These are phyloP conservation scores for Helicorthomorpha holstii DNA, from an alignment of 1,140 invertebrate genomes.

Conservation along the genomic window DNA sequence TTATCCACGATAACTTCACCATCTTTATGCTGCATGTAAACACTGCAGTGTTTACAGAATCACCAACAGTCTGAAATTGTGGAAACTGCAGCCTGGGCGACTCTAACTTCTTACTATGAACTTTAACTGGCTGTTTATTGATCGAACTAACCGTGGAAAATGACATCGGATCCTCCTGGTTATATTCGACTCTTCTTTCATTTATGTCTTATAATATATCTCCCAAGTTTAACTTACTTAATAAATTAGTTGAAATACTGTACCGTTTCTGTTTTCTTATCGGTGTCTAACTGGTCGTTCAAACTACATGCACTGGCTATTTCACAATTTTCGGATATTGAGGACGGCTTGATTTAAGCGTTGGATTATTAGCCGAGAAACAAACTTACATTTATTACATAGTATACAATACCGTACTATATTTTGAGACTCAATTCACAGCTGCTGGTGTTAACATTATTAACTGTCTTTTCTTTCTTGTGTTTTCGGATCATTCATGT, in stretches of 20 bases:
- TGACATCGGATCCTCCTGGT: conserved; percentile 34
- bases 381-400: not conserved
- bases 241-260: not conserved
- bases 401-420: too few species aligned
- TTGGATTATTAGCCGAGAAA: too few species aligned
- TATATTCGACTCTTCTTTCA: conserved; percentile 31
- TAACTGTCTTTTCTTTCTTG: not conserved
- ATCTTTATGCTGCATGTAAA: not conserved
- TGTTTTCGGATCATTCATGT: not conserved
- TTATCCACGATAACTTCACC: conserved; percentile 18
- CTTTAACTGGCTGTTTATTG: conserved; percentile 37
- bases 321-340: not conserved
- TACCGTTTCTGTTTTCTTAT: not conserved
- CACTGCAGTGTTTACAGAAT: not conserved
- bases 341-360: too few species aligned
- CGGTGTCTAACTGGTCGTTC: not conserved
- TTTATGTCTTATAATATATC: conserved; percentile 10
- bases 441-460: not conserved
- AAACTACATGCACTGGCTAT: not conserved
- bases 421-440: not conserved
- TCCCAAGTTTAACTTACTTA: not conserved
- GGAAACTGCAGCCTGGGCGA: not conserved
- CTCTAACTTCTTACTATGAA: conserved; percentile 10
- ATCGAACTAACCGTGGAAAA: conserved; percentile 35
- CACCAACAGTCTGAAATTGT: not conserved